Evolutionary conservation across 2,113 vertebrate genomes (phyloP), one percentile per base, ranked within the genome.

Genomic region (Pyrgilauda ruficollis): DNA sequence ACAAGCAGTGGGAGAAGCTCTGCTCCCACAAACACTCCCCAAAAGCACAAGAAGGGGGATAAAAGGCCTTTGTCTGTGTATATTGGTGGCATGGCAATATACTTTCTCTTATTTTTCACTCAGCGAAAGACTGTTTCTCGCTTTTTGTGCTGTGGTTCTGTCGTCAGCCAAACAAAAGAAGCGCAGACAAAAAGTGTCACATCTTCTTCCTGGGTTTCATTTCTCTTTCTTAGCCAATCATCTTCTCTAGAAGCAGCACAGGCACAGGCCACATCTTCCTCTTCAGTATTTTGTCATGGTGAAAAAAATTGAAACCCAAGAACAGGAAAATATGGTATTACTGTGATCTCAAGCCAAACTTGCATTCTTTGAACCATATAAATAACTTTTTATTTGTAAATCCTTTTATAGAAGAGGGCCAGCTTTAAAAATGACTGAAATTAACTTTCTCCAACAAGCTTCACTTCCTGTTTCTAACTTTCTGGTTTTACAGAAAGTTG

Each of bases 381-480:
- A 94, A 95, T 89, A 82, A 90, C 18, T 85, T 89, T 86, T 73
- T 90, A 86, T 94, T 91, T 80, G 82, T 77, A 87, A 92, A 94
- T 91, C 69, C 52, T 94, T 95, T 96, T 69, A 87, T 90, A 91
- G 90, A 92, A 84, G 52, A 59, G 46, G 21, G 13, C 52, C 62
- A 85, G 41, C n/a, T 87, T 91, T 90, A 89, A 90, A 95, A 94
- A 75, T 84, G 33, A 84, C 84, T 86, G 84, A 87, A 94, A 88
- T 86, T 85, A 84, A 91, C 58, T 68, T 93, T 94, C 68, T 90
- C 58, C 73, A 76, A 58, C 50, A 85, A 78, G 47, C 41, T 87
- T 78, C 3, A 4, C 67, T 94, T 97, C 89, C 84, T 89, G 75
- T 81, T 90, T 94, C 56, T 75, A 73, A 37, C 61, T 87, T 84